A percentile compares a stretch with the other conserved stretches of the same genome.
Evolutionary conservation across 2,797 vertebrate genomes (phyloP).

Genomic region (Telmatherina bonti): DNA sequence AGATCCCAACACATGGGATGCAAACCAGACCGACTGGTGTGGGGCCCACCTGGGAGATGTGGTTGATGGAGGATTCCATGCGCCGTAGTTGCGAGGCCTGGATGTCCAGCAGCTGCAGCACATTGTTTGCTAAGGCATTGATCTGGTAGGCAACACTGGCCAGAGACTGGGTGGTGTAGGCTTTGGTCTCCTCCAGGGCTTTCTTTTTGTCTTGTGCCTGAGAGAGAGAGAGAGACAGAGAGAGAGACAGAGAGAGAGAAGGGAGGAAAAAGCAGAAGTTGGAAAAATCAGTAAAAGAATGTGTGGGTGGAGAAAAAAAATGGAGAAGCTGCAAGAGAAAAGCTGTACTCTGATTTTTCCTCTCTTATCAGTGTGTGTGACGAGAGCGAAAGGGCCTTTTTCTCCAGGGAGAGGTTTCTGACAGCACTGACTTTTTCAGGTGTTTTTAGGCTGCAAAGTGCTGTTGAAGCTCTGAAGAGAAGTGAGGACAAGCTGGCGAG

Average conservation of each 20-base stretch:
- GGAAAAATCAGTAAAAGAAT: slow-evolving; percentile 31
- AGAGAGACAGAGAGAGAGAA: slow-evolving; percentile 28
- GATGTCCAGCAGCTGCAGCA: slow-evolving; percentile 98
- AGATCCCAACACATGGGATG: neutral
- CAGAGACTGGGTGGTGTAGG: slow-evolving; percentile 98
- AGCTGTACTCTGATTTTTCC: slow-evolving; percentile 33
- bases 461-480: slow-evolving; percentile 6
- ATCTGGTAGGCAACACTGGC: slow-evolving; percentile 99
- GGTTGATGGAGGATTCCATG: slow-evolving; percentile 99
- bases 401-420: slow-evolving; percentile 13
- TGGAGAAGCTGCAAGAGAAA: slow-evolving; percentile 42
- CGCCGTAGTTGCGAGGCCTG: slow-evolving; percentile 97
- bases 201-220: slow-evolving; percentile 98
- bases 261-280: slow-evolving; percentile 9
- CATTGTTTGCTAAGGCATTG: slow-evolving; percentile 99
- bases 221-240: slow-evolving; percentile 27
- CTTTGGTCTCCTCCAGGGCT: slow-evolving; percentile 99
- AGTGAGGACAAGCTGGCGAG: slow-evolving; percentile 15
- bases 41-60: slow-evolving; percentile 91
- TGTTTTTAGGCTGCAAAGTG: slow-evolving; percentile 24
- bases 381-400: slow-evolving; percentile 6
- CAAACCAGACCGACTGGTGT: neutral
- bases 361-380: slow-evolving; percentile 25
- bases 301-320: slow-evolving; percentile 46
- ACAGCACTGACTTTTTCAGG: slow-evolving; percentile 5